Conservation (phyloP, 2,888 invertebrate species). For the Portevinia maculata region DNA sequence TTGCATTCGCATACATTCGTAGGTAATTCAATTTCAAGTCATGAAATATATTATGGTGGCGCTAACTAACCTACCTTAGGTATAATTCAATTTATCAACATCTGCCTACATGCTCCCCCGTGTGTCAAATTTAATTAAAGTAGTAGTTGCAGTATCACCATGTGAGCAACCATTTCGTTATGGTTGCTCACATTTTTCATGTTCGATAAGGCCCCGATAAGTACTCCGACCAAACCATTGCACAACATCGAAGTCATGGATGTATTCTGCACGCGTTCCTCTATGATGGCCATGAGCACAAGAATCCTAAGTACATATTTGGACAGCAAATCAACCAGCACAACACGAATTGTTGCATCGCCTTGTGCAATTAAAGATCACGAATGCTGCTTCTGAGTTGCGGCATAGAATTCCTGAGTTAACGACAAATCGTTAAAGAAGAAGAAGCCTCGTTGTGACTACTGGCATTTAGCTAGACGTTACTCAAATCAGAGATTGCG, state of each 20-base stretch:
- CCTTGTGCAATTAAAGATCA: slow-evolving; percentile 59
- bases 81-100: slow-evolving; percentile 5
- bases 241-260: slow-evolving; percentile 53
- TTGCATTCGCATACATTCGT: slow-evolving; percentile 1
- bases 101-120: slow-evolving; percentile 19
- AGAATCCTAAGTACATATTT: slow-evolving; percentile 13
- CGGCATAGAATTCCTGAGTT: slow-evolving; percentile 4
- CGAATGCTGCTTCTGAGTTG: slow-evolving; percentile 28
- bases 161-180: slow-evolving; percentile 2
- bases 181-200: slow-evolving; percentile 18
- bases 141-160: slow-evolving; percentile 15
- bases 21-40: not conserved
- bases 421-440: slow-evolving; percentile 11
- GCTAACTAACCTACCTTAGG: slow-evolving; percentile 12
- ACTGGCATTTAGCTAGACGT: slow-evolving; percentile 35
- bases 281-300: slow-evolving; percentile 27
- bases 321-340: not conserved
- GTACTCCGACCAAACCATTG: slow-evolving; percentile 18
- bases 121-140: slow-evolving; percentile 52
- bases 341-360: slow-evolving; percentile 38
- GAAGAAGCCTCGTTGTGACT: slow-evolving; percentile 18
- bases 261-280: slow-evolving; percentile 42
- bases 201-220: slow-evolving; percentile 14
- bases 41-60: not conserved
- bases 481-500: slow-evolving; percentile 29